Conservation (phyloP, 2,113 vertebrate genomes). For the Cervus canadensis region DNA sequence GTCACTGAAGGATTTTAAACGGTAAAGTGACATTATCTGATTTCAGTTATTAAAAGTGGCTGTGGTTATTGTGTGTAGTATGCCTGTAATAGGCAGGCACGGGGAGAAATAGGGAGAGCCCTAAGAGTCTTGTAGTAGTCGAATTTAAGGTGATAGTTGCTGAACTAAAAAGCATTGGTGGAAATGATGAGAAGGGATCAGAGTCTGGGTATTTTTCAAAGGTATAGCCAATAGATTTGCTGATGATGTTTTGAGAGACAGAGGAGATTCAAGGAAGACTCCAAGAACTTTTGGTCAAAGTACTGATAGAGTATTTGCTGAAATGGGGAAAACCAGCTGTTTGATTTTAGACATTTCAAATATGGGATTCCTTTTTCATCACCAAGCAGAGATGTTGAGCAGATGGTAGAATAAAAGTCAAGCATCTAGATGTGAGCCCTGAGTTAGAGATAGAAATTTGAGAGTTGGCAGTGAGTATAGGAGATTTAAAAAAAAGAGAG, state of each 20-base stretch:
- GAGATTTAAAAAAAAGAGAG: not conserved
- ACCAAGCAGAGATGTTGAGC: not conserved
- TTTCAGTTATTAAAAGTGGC: not conserved
- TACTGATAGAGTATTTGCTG: not conserved
- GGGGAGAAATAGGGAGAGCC: not conserved
- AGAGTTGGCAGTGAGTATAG: not conserved
- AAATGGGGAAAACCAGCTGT: not conserved
- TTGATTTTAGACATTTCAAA: not conserved
- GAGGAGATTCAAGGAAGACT: not conserved
- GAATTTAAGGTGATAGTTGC: not conserved
- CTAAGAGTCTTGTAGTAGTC: not conserved
- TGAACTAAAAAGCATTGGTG: not conserved
- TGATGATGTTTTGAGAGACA: not conserved
- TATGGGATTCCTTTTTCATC: not conserved
- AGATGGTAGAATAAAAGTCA: constrained; percentile 1
- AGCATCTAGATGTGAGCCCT: not conserved
- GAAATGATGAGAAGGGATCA: not conserved
- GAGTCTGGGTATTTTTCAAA: not conserved
- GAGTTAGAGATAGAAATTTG: not conserved
- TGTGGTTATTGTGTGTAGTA: not conserved
- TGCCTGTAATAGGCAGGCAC: not conserved
- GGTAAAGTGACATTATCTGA: not conserved
- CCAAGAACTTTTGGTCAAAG: not conserved
- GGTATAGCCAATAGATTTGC: not conserved
- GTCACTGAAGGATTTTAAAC: not conserved